These are phyloP conservation scores for Monochamus alternatus DNA, from an alignment of 2,888 invertebrate genomes.

Conservation along the genomic window DNA sequence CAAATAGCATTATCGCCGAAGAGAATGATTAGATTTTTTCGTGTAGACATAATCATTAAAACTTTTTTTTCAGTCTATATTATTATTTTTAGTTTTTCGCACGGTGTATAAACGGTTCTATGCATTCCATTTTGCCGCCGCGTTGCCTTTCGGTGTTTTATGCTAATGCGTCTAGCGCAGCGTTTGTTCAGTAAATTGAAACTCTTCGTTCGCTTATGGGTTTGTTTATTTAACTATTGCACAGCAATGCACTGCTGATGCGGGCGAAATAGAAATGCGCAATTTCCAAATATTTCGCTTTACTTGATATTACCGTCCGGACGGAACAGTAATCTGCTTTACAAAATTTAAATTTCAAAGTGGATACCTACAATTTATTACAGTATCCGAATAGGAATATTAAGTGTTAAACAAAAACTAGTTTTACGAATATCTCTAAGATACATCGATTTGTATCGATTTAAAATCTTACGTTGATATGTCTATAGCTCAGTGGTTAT, in stretches of 20 bases:
- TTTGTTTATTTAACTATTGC: conserved; percentile 10
- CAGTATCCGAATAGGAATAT: too few relatives aligned
- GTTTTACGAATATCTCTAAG: too few relatives aligned
- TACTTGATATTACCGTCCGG: background rate
- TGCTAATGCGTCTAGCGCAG: conserved; percentile 41
- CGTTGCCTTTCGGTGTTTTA: conserved; percentile 34
- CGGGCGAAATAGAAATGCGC: background rate
- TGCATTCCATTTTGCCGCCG: background rate
- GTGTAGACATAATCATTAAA: background rate
- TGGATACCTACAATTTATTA: too few relatives aligned
- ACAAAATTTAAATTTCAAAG: too few relatives aligned
- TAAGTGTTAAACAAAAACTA: too few relatives aligned
- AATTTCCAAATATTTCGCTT: conserved; percentile 9
- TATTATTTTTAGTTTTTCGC: background rate
- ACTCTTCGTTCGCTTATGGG: conserved; percentile 39
- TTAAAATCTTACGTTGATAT: too few relatives aligned
- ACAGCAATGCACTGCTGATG: conserved; percentile 11
- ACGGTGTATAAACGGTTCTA: background rate
- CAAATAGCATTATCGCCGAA: too few relatives aligned
- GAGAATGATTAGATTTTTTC: too few relatives aligned
- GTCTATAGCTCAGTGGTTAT: too few relatives aligned
- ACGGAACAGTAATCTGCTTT: conserved; percentile 6
- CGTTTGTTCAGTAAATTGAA: conserved; percentile 45
- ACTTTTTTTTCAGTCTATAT: background rate
- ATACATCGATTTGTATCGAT: too few relatives aligned